These are phyloP conservation scores for Eupithecia inturbata DNA, from an alignment of 2,888 invertebrate species.

Conservation along the genomic window DNA sequence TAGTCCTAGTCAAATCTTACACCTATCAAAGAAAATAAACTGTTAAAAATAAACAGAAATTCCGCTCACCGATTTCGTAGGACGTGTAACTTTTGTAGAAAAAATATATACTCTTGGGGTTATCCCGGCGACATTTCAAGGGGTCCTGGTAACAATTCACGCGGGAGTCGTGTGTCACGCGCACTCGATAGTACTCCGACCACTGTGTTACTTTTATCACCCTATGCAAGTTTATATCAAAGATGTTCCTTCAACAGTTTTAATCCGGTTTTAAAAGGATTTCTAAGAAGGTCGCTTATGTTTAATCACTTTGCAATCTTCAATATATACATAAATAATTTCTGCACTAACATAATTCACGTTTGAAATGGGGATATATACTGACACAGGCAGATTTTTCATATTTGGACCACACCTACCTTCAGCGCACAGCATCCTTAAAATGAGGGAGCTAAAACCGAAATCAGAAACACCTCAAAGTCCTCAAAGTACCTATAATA, in stretches of 20 bases:
- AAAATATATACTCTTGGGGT: constrained; percentile 74
- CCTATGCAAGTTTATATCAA: constrained; percentile 35
- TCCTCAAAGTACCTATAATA: constrained; percentile 1
- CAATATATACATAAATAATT: not conserved
- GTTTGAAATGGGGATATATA: not conserved
- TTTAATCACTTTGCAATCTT: not conserved
- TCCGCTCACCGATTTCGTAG: constrained; percentile 40
- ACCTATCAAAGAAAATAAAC: not conserved
- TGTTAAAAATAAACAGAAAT: constrained; percentile 21
- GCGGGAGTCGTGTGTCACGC: constrained; percentile 69
- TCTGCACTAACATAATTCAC: not conserved
- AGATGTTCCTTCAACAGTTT: not conserved
- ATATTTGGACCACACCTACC: not conserved
- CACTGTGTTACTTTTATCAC: constrained; percentile 65
- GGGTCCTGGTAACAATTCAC: constrained; percentile 65
- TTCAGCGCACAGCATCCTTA: not conserved
- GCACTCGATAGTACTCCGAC: constrained; percentile 67
- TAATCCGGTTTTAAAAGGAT: not conserved
- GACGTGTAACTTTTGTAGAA: constrained; percentile 55
- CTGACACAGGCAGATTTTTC: not conserved
- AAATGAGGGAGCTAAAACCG: not conserved
- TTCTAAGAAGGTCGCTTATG: not conserved
- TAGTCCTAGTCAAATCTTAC: not conserved
- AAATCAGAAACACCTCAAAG: not conserved
- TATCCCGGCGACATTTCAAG: constrained; percentile 73